Conservation (phyloP, 2,113 vertebrate species). For the Crotalus tigris region DNA sequence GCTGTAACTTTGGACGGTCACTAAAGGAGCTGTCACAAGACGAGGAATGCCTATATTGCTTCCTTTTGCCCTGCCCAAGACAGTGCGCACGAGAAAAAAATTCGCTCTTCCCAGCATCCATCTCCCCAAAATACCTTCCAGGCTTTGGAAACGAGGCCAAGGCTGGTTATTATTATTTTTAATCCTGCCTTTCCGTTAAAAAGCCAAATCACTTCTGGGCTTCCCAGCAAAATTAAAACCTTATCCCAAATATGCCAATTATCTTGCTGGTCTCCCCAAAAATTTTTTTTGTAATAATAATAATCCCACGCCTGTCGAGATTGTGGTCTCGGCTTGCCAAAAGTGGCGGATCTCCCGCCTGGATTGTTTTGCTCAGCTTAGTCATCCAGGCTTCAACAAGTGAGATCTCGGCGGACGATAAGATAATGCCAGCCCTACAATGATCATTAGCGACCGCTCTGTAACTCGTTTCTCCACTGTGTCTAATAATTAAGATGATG, state of each 20-base stretch:
- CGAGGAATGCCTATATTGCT: neutral
- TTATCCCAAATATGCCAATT: neutral
- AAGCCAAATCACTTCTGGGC: neutral
- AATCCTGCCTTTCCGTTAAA: neutral
- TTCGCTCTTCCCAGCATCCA: neutral
- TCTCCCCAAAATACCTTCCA: neutral
- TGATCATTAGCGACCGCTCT: neutral
- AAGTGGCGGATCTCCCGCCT: neutral
- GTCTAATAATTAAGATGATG: conserved; percentile 8
- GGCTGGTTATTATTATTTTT: neutral
- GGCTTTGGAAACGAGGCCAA: neutral
- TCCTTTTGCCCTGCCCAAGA: neutral
- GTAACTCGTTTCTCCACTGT: neutral
- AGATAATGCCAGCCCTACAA: neutral
- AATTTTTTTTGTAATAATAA: too few relatives aligned
- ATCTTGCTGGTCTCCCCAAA: neutral
- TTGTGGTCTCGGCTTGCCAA: neutral
- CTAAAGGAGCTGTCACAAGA: too few relatives aligned
- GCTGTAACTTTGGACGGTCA: too few relatives aligned
- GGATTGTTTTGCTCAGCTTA: neutral
- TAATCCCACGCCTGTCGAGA: neutral
- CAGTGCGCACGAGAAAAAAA: neutral
- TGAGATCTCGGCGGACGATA: neutral
- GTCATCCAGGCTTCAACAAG: neutral
- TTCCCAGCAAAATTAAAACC: neutral